Evolutionary conservation across 2,797 vertebrate genomes (phyloP).

Genomic region (Muscicapa striata): DNA sequence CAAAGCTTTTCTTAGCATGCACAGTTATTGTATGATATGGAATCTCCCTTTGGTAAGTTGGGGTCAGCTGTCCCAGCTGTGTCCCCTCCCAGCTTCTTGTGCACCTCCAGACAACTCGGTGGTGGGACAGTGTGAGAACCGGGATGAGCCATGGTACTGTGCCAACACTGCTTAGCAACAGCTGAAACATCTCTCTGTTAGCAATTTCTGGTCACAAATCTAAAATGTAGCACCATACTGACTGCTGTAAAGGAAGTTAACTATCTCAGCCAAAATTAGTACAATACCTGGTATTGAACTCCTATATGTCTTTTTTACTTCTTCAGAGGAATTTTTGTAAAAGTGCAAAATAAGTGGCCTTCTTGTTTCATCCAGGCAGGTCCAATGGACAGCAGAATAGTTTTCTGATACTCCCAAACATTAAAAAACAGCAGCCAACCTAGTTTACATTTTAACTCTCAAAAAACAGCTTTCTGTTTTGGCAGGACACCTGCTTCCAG

Average conservation of each 20-base stretch:
- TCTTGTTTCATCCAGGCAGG: neutral
- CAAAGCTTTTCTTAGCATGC: neutral
- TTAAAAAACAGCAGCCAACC: neutral
- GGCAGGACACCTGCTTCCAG: neutral
- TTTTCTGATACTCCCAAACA: neutral
- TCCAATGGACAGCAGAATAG: neutral
- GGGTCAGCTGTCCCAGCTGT: neutral
- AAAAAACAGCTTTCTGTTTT: neutral
- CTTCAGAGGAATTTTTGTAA: neutral
- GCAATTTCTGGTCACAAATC: neutral
- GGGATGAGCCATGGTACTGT: neutral
- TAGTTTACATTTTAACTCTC: neutral
- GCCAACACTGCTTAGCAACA: neutral
- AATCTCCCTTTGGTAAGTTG: neutral
- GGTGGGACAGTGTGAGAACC: neutral
- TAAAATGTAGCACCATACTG: fast-evolving
- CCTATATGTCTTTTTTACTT: neutral
- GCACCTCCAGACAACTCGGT: fast-evolving
- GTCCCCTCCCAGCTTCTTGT: neutral
- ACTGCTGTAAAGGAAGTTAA: neutral
- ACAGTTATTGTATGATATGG: fast-evolving
- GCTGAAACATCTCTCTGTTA: neutral
- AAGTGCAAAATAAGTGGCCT: fast-evolving
- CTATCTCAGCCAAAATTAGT: neutral
- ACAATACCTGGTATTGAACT: neutral